Base-by-base conservation (phyloP, 2,888 invertebrate species). In the Hydriomena furcata region DNA sequence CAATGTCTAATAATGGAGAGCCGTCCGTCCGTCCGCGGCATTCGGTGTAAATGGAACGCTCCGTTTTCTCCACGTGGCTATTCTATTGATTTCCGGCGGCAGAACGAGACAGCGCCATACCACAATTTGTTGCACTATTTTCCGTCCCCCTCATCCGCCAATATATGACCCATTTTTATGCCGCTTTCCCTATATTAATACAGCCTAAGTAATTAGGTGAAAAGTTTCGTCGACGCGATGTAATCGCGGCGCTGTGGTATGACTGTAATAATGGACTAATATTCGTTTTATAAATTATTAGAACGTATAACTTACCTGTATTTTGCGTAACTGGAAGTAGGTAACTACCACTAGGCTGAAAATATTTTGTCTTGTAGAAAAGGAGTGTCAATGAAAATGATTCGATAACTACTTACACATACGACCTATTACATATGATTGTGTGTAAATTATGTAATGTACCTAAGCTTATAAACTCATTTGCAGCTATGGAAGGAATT, bases 161-260 rank as follows among this genome's bases (percentile, higher is more conserved):
- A 90, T 90, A 86, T 89, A 90, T 90, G 90, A 90, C 90, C 90
- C 88, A 90, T 90, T 90, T 90, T 89, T 90, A 85, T 85, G 76
- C 82, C 73, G 82, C 79, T 86, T 87, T 83, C 81, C 89, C 84
- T 88, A 82, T 83, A 85, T 87, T 89, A 88, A 87, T 85, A 83
- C 81, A 78, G 83, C 76, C 79, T 83, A 83, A 85, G 86, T 89
- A 89, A 88, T 89, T 87, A 89, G 81, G 83, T 84, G 81, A 79
- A 85, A 84, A 85, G 73, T 83, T 85, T 52, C 73, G 71, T 72
- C 61, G 68, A 65, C 60, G 60, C 71, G 68, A 71, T 76, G 70
- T 77, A 78, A 78, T 72, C 72, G 76, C 66, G 69, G 23, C 20
- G 11, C 1, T 28, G n/a, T 8, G 37, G 37, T 43, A 47, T 44